Percentiles rank a stretch among this genome's conserved stretches.
phyloP scores from a whole-genome alignment of 2,113 vertebrate genomes.

The Campylomormyrus numenius region DNA sequence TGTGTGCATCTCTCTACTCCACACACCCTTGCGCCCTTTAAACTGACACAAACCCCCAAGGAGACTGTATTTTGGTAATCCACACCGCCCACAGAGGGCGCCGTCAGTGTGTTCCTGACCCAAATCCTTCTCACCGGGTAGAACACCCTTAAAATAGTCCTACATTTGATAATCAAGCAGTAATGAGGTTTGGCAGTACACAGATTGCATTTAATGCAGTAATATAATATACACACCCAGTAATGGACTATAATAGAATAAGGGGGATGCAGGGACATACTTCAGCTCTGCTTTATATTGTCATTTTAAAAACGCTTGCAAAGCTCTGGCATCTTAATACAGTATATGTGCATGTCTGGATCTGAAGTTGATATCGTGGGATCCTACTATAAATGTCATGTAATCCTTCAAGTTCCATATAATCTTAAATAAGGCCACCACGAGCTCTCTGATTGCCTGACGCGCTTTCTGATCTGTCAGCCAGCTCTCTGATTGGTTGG shows the following conservation, averaged over 20 bases:
- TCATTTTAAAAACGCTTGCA: neutral
- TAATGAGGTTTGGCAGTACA: neutral
- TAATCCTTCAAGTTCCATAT: neutral
- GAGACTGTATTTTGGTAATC: neutral
- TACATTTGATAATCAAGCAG: neutral
- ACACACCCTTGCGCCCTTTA: neutral
- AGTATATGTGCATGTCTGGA: neutral
- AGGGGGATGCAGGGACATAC: neutral
- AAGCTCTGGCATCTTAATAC: neutral
- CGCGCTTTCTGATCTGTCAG: neutral
- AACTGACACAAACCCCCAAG: neutral
- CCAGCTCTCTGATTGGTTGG: neutral
- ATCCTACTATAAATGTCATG: neutral
- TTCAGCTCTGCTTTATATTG: neutral
- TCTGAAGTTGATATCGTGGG: neutral
- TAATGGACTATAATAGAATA: neutral
- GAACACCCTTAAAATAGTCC: neutral
- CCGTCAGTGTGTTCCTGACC: neutral
- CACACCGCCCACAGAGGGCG: neutral
- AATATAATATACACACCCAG: neutral
- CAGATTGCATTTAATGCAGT: neutral
- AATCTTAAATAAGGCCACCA: neutral
- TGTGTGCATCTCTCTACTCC: neutral
- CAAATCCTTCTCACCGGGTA: neutral
- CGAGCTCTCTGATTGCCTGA: neutral